Evolutionary conservation across 2,113 vertebrate genomes (phyloP).

Genomic region (Prunella himalayana): DNA sequence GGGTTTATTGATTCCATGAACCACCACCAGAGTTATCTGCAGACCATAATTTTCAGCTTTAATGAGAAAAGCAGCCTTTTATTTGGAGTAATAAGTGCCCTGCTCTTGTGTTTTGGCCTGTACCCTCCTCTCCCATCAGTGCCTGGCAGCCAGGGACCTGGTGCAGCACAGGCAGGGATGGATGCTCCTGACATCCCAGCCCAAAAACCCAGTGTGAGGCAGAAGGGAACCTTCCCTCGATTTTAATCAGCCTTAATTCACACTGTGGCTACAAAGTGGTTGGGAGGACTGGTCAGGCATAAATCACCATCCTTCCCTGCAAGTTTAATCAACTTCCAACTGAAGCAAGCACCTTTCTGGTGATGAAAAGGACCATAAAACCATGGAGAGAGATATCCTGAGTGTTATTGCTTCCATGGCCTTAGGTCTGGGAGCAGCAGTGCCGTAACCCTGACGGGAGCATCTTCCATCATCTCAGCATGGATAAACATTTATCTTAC

Average conservation of each 20-base stretch:
- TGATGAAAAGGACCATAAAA: background rate
- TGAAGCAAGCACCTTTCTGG: background rate
- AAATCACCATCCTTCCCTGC: background rate
- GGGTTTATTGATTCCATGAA: constrained; percentile 65
- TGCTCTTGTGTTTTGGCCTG: background rate
- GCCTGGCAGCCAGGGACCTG: background rate
- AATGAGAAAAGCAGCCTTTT: constrained; percentile 52
- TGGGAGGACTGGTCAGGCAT: background rate
- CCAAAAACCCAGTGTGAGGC: background rate
- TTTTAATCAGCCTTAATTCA: background rate
- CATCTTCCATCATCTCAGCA: background rate
- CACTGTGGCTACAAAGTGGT: background rate
- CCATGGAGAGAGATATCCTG: rapidly evolving
- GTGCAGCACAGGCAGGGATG: background rate
- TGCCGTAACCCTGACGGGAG: background rate
- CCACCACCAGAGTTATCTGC: constrained; percentile 51
- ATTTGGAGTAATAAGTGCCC: background rate
- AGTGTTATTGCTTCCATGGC: background rate
- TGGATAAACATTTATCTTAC: background rate
- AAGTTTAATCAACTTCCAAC: background rate
- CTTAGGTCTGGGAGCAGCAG: background rate
- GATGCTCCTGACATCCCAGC: background rate
- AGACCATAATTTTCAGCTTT: constrained; percentile 61
- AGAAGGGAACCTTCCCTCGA: background rate
- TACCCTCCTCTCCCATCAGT: background rate